phyloP scores from a whole-genome alignment of 2,113 vertebrate species.

The Sturnira hondurensis region DNA sequence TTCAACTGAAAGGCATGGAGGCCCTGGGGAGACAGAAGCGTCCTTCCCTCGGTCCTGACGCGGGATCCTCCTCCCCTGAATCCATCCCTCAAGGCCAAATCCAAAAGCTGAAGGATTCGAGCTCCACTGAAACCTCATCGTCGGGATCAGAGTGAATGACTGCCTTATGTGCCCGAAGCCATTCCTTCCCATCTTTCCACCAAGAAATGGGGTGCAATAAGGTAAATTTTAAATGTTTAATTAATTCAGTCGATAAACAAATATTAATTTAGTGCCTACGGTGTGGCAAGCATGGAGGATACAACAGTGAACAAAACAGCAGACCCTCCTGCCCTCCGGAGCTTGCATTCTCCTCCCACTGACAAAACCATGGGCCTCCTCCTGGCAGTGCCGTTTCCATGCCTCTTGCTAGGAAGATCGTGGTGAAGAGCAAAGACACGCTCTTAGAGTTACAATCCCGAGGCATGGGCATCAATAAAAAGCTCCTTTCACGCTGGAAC shows the following conservation, averaged over 20 bases:
- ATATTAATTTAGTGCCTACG: not conserved
- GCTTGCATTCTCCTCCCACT: not conserved
- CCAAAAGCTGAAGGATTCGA: slow-evolving; percentile 84
- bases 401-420: not conserved
- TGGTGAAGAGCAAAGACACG: not conserved
- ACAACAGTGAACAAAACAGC: not conserved
- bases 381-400: not conserved
- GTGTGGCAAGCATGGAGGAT: not conserved
- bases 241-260: not conserved
- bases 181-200: slow-evolving; percentile 89
- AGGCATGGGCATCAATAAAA: not conserved
- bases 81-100: too few relatives aligned
- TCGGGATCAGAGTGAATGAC: slow-evolving; percentile 84
- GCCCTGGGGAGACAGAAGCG: too few relatives aligned
- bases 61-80: too few relatives aligned
- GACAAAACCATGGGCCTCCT: not conserved
- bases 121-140: slow-evolving; percentile 80
- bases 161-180: slow-evolving; percentile 78
- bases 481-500: not conserved
- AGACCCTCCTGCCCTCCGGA: too few relatives aligned
- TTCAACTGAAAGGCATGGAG: too few relatives aligned
- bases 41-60: too few relatives aligned
- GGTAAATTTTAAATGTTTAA: not conserved
- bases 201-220: slow-evolving; percentile 80
- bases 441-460: not conserved